A percentile compares a stretch with the other conserved stretches of the same genome.
Conservation (phyloP, 2,113 vertebrate genomes). For the Mionectes macconnelli region DNA sequence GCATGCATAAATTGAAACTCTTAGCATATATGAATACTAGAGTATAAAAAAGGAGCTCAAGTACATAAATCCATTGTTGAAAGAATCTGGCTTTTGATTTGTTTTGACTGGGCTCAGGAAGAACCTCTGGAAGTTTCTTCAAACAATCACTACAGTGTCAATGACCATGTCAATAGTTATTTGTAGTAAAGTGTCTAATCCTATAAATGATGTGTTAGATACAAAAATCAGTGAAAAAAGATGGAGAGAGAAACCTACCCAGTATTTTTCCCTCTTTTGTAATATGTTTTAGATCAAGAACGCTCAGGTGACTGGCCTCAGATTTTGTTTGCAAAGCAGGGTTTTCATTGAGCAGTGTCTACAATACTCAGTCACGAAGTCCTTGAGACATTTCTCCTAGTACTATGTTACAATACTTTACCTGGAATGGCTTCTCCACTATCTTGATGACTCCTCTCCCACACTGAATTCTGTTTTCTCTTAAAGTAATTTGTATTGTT, state of each 20-base stretch:
- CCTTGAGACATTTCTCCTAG: background rate
- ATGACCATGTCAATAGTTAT: background rate
- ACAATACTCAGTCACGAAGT: background rate
- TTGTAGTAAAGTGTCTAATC: background rate
- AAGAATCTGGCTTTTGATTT: background rate
- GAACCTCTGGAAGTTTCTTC: background rate
- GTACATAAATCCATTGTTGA: background rate
- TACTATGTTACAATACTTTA: background rate
- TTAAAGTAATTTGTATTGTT: background rate
- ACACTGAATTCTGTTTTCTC: background rate
- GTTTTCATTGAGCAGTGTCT: background rate
- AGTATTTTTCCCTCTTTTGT: background rate
- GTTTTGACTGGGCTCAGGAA: background rate
- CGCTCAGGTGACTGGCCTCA: background rate
- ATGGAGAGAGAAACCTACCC: background rate
- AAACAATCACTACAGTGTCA: background rate
- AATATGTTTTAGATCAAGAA: background rate
- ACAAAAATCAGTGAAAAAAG: background rate
- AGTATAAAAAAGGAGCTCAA: background rate
- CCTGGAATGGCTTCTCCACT: background rate
- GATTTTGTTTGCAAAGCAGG: background rate
- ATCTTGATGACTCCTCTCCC: background rate
- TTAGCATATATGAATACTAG: background rate
- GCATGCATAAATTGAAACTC: background rate
- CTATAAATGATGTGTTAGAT: background rate